Conservation (phyloP, 2,113 vertebrate species). For the Percina caprodes region DNA sequence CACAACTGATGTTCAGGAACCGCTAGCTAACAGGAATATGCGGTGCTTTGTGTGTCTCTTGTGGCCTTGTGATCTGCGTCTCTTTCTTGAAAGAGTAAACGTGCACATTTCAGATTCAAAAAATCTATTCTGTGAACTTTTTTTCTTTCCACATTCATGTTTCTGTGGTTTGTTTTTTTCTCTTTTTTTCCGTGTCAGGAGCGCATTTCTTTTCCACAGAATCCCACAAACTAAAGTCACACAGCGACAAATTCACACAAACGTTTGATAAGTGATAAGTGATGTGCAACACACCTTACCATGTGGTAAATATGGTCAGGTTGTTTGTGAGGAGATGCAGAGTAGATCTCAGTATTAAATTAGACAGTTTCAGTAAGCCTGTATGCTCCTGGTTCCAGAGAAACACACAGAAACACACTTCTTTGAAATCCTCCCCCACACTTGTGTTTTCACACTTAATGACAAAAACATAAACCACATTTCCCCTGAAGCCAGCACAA, state of each 20-base stretch:
- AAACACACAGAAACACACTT: slow-evolving; percentile 61
- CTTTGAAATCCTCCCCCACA: slow-evolving; percentile 78
- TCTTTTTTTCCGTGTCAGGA: slow-evolving; percentile 33
- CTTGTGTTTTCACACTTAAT: slow-evolving; percentile 79
- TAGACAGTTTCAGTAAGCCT: slow-evolving; percentile 50
- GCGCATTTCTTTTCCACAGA: slow-evolving; percentile 5
- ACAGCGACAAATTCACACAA: not conserved
- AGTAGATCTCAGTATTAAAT: slow-evolving; percentile 31
- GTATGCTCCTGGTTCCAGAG: slow-evolving; percentile 71
- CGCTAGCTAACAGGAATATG: slow-evolving; percentile 69
- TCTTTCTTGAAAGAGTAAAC: slow-evolving; percentile 44
- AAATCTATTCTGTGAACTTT: slow-evolving; percentile 48
- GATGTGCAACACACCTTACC: not conserved
- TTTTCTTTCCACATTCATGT: slow-evolving; percentile 53
- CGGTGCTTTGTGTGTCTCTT: not conserved
- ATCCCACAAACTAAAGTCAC: slow-evolving; percentile 4
- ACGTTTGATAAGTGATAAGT: not conserved
- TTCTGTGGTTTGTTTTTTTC: slow-evolving; percentile 12
- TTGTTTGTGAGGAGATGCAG: slow-evolving; percentile 17
- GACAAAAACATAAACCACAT: slow-evolving; percentile 59
- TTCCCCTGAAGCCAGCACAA: slow-evolving; percentile 62
- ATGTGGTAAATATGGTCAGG: slow-evolving; percentile 40
- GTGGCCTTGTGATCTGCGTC: slow-evolving; percentile 27
- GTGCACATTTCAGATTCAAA: slow-evolving; percentile 62
- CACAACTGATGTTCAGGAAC: slow-evolving; percentile 48